phyloP scores from a whole-genome alignment of 2,113 vertebrate genomes.

The Mellivora capensis region DNA sequence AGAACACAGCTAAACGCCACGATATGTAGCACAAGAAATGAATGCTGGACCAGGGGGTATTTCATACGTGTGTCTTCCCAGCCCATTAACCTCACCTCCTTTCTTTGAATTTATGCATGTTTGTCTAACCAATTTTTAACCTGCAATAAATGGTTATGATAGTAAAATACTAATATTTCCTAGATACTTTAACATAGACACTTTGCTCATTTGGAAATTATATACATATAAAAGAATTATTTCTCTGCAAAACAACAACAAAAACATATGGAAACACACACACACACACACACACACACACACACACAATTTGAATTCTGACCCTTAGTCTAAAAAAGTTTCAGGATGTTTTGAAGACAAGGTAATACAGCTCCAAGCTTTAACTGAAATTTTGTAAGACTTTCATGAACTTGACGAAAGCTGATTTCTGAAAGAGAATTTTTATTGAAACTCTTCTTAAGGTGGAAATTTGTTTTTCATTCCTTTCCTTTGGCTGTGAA shows the following conservation, averaged over 20 bases:
- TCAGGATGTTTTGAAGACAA: neutral
- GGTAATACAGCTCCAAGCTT: neutral
- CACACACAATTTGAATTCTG: neutral
- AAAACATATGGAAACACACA: neutral
- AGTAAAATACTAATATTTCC: neutral
- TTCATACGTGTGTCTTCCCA: neutral
- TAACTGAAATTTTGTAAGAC: neutral
- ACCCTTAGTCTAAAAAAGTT: neutral
- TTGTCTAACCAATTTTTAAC: neutral
- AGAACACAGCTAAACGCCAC: neutral
- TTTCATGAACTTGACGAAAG: constrained; percentile 15
- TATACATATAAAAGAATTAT: neutral
- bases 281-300: neutral
- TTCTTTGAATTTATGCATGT: neutral
- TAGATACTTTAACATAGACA: neutral
- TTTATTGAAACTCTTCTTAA: neutral
- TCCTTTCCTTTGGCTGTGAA: neutral
- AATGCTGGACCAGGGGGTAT: neutral
- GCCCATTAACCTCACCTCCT: neutral
- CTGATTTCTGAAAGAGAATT: neutral
- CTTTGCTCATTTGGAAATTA: neutral
- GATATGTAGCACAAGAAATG: neutral
- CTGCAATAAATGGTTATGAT: neutral
- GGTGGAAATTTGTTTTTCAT: neutral
- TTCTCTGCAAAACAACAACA: neutral